These are phyloP conservation scores for Hedya salicella DNA, from an alignment of 2,888 invertebrate species.

Conservation along the genomic window DNA sequence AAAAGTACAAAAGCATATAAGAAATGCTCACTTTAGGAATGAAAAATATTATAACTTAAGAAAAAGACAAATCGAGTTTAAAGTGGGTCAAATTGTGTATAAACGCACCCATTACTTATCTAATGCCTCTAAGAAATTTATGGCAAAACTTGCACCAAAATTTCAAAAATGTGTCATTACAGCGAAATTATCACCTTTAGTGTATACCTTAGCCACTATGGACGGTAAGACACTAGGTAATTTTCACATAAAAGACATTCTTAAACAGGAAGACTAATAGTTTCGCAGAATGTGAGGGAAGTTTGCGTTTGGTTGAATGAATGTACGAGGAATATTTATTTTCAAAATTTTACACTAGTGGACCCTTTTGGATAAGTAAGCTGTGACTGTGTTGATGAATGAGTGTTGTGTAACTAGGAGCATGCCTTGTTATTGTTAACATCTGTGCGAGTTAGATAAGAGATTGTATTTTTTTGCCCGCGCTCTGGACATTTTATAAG, in stretches of 20 bases:
- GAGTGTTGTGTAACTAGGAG: no score
- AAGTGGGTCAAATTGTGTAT: constrained; percentile 11
- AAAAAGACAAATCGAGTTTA: background rate
- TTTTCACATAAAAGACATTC: constrained; percentile 12
- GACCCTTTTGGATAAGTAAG: no score
- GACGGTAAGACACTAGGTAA: constrained; percentile 4
- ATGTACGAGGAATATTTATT: no score
- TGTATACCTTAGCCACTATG: constrained; percentile 3
- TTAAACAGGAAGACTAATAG: background rate
- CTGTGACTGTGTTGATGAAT: no score
- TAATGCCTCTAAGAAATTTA: constrained; percentile 10
- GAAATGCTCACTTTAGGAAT: background rate
- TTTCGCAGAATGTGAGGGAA: no score
- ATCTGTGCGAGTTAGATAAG: no score
- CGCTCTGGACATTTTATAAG: no score
- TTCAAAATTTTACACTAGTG: no score
- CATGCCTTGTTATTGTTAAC: no score
- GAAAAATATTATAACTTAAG: constrained; percentile 6
- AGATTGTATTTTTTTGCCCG: no score
- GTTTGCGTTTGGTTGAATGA: no score
- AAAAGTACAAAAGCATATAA: constrained; percentile 8
- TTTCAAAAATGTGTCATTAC: constrained; percentile 13
- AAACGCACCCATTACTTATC: constrained; percentile 14
- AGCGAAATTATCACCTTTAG: constrained; percentile 16
- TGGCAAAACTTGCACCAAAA: constrained; percentile 2